Evolutionary conservation across 2,797 vertebrate genomes (phyloP).

Genomic region (Arctocebus calabarensis): DNA sequence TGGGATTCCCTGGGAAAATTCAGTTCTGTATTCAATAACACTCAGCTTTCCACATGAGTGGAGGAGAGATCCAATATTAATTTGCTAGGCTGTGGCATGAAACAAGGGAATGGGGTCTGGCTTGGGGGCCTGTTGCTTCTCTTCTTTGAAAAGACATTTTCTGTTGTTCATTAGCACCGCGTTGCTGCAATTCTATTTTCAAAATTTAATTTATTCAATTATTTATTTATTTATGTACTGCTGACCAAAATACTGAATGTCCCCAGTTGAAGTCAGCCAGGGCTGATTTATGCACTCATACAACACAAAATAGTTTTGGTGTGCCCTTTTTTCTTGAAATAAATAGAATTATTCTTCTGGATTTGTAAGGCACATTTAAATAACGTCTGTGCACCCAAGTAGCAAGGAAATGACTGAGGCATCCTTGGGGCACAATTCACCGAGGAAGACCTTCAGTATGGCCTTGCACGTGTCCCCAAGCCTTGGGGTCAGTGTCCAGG

Average conservation of each 20-base stretch:
- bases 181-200: conserved; percentile 53
- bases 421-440: background rate
- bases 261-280: background rate
- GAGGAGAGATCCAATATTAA: conserved; percentile 65
- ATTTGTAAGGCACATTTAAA: conserved; percentile 67
- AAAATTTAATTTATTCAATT: conserved; percentile 57
- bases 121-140: conserved; percentile 66
- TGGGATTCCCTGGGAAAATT: conserved; percentile 79
- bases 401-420: conserved; percentile 26
- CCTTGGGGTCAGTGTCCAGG: conserved; percentile 39
- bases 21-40: conserved; percentile 70
- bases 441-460: conserved; percentile 11
- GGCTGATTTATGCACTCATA: conserved; percentile 51
- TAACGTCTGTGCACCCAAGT: conserved; percentile 33
- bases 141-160: conserved; percentile 59
- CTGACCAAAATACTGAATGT: conserved; percentile 54
- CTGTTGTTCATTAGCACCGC: conserved; percentile 58
- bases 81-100: conserved; percentile 68
- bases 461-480: conserved; percentile 11
- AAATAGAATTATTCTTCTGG: conserved; percentile 39
- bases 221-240: conserved; percentile 56
- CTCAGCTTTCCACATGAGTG: conserved; percentile 70
- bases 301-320: conserved; percentile 50
- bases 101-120: conserved; percentile 39
- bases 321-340: conserved; percentile 27